Evolutionary conservation across 2,113 vertebrate genomes (phyloP).

Genomic region (Ciconia boyciana): DNA sequence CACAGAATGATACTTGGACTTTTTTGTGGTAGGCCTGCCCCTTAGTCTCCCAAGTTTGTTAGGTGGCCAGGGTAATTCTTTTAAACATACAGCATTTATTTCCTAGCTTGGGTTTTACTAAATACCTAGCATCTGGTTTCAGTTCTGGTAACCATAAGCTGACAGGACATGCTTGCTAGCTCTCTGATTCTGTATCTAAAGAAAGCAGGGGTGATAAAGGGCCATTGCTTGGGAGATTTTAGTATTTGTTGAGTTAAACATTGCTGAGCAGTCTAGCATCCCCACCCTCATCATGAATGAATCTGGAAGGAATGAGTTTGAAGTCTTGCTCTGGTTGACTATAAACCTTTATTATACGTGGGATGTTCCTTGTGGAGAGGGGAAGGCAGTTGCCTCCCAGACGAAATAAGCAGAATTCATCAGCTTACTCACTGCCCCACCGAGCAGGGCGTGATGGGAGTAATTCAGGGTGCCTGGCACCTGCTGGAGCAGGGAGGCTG

Average conservation of each 20-base stretch:
- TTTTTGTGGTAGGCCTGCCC: not conserved
- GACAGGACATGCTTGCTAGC: constrained; percentile 15
- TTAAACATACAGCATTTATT: not conserved
- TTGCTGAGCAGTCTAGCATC: constrained; percentile 54
- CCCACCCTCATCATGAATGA: constrained; percentile 74
- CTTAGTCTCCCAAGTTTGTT: not conserved
- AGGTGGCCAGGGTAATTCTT: not conserved
- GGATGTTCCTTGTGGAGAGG: constrained; percentile 70
- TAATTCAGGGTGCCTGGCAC: constrained; percentile 78
- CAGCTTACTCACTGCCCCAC: constrained; percentile 66
- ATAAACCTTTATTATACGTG: constrained; percentile 78
- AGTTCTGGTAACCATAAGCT: constrained; percentile 31
- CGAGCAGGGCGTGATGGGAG: constrained; percentile 72
- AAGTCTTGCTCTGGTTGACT: constrained; percentile 68
- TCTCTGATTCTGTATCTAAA: constrained; percentile 50
- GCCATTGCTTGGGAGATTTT: constrained; percentile 60
- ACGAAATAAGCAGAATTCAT: constrained; percentile 66
- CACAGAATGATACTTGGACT: not conserved
- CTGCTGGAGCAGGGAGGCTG: constrained; percentile 72
- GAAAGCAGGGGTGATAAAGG: constrained; percentile 12
- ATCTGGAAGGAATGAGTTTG: constrained; percentile 75
- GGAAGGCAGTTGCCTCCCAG: constrained; percentile 57
- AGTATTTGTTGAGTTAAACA: constrained; percentile 76
- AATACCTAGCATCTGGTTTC: not conserved
- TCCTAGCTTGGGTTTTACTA: not conserved